Evolutionary conservation across 2,888 invertebrate species (phyloP), one percentile per base, ranked within the genome.

Genomic region (Schrankia costaestrigalis): DNA sequence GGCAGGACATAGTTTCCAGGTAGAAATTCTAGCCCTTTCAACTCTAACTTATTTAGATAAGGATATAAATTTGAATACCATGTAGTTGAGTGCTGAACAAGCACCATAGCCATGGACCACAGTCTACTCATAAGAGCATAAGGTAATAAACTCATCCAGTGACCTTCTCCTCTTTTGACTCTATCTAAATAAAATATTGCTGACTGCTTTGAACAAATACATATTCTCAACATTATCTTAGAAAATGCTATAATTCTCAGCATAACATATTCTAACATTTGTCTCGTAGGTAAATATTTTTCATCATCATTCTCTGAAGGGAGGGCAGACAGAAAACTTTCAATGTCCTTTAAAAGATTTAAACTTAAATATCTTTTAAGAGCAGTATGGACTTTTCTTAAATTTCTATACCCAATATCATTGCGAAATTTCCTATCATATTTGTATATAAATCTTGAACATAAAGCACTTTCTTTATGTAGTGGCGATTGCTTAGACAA

Each of bases 221-320:
- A 82, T 25, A 90, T 66, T 41, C 90, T 75, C 18, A 78, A 52
- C 82, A 91, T 88, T 10, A 91, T 64, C 59, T 89, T 90, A 0
- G 88, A 77, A 63, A 91, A 90, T 25, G 90, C 77, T 50, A 91
- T 87, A 2, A 89, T 68, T 55, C 86, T 80, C 1, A 90, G 62
- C 26, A 91, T 63, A 11, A 91, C 48, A 72, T 87, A 91, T 56
- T 91, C 77, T 7, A 91, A 51, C 89, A 90, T 90, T 68, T 91
- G 91, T 42, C 73, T 78, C 2, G 90, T 89, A n/a, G 91, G 91
- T 27, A 90, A 70, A 55, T 77, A 79, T 11, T 38, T 42, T 25
- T 55, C 56, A 21, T 69, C 48, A 19, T 71, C 68, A 15, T 71
- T 70, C 14, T 66, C 58, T 23, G 63, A 63, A 5, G 85, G 84